These are phyloP conservation scores for Antechinus stuartii DNA, from an alignment of 2,113 vertebrate species.

Conservation along the genomic window DNA sequence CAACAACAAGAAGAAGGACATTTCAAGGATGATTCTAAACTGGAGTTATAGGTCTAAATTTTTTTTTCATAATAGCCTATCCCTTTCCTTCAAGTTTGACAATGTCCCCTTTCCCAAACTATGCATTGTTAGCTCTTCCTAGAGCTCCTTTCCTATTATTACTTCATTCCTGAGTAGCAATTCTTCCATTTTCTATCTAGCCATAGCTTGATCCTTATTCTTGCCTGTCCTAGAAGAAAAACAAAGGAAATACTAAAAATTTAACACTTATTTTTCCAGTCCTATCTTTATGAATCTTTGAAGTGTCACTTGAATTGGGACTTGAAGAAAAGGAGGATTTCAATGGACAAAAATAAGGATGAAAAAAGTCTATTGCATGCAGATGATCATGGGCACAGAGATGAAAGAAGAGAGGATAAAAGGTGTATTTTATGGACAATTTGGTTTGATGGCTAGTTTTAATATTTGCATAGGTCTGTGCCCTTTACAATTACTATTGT, in stretches of 20 bases:
- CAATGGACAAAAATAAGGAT: neutral
- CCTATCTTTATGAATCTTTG: neutral
- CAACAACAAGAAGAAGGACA: neutral
- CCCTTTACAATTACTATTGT: neutral
- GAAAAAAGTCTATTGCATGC: neutral
- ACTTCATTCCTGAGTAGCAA: neutral
- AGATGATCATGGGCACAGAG: neutral
- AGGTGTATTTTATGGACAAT: neutral
- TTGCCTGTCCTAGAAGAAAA: conserved; percentile 18
- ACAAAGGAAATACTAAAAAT: conserved; percentile 50
- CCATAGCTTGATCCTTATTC: conserved; percentile 16
- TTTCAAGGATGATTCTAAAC: neutral
- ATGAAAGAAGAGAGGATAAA: neutral
- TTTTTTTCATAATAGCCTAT: neutral
- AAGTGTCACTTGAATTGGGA: neutral
- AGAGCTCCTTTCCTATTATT: neutral
- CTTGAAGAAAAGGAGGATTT: neutral
- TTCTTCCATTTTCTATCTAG: neutral
- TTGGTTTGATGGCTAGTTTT: neutral
- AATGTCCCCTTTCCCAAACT: neutral
- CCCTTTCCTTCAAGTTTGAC: neutral
- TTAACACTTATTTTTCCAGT: neutral
- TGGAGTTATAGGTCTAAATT: neutral
- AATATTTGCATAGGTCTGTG: neutral
- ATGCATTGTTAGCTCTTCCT: neutral